phyloP scores from a whole-genome alignment of 2,888 invertebrate genomes.

The Willowsia nigromaculata region DNA sequence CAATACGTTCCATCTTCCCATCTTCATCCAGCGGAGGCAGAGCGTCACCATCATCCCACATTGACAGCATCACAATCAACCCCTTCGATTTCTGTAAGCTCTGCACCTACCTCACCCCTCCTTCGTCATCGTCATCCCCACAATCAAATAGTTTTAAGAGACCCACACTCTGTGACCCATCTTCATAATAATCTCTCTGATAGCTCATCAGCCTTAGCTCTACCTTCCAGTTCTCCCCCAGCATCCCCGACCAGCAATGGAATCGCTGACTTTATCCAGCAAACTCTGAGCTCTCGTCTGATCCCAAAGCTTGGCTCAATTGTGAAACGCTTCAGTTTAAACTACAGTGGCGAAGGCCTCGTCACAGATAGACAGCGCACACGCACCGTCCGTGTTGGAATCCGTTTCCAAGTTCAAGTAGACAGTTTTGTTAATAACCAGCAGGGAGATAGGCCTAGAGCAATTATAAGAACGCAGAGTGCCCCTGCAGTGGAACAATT shows the following conservation, averaged over 20 bases:
- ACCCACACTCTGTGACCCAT: neutral
- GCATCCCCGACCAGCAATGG: neutral
- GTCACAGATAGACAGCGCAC: slow-evolving; percentile 71
- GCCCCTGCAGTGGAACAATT: slow-evolving; percentile 55
- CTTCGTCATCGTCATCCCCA: slow-evolving; percentile 18
- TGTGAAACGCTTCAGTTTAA: slow-evolving; percentile 73
- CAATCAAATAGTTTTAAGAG: slow-evolving; percentile 32
- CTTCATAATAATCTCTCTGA: neutral
- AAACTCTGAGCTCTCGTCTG: slow-evolving; percentile 30
- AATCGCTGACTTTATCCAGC: slow-evolving; percentile 27
- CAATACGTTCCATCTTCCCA: slow-evolving; percentile 23
- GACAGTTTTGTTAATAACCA: slow-evolving; percentile 71
- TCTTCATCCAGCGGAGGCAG: no score
- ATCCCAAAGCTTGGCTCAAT: slow-evolving; percentile 73
- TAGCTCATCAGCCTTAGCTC: neutral
- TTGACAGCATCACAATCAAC: neutral
- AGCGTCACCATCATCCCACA: neutral
- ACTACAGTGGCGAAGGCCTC: slow-evolving; percentile 73
- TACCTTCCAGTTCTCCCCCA: neutral
- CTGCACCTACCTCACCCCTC: neutral
- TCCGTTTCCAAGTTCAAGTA: slow-evolving; percentile 74
- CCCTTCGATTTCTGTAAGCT: neutral
- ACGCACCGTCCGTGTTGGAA: slow-evolving; percentile 73
- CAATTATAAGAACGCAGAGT: slow-evolving; percentile 58
- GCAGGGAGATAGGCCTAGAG: slow-evolving; percentile 34